Evolutionary conservation across 2,888 invertebrate genomes (phyloP), one percentile per base, ranked within the genome.

Genomic region (Aspidapion aeneum): DNA sequence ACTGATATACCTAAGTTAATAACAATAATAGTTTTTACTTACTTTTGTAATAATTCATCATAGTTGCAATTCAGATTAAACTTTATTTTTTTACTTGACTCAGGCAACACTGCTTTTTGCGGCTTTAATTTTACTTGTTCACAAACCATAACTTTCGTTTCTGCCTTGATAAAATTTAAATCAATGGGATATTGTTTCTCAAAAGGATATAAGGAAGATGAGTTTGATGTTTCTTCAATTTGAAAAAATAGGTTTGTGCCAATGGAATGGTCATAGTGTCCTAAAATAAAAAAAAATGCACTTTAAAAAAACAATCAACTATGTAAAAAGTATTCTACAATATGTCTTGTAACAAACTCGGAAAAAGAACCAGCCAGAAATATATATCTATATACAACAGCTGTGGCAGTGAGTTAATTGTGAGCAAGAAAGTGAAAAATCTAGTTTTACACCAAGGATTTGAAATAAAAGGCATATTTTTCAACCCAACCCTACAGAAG

Each of bases 231-330:
- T 35, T 35, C 35, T 35, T 35, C 35, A 35, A 35, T 86, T 74
- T 88, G 86, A 75, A 92, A 91, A 75, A 91, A 89, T 75, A 92
- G 80, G 69, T 87, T 86, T 17, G 91, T 91, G 18, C 91, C 92
- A 64, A 89, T 76, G 7, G 87, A 82, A 74, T 86, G 85, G 73
- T 87, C 87, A 77, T 86, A 90, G 58, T 83, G 84, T 18, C 91
- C 92, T 86, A 76, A 72, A 78, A 82, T 80, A 67, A 77, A 76
- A 72, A 77, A 81, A 81, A 67, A 77, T 58, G 1, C 21, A 12
- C 35, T 56, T 2, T 9, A 56, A 20, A 17, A 19, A 17, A 5
- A 19, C 18, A 9, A 17, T 9, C 18, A 17, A 19, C 2, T 20
- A 1, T 20, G 18, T 2, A 56, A 9, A n/a, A n/a, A n/a, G n/a